Evolutionary conservation across 2,797 vertebrate genomes (phyloP), one percentile per base, ranked within the genome.

Genomic region (Phyllotis vaccarum): DNA sequence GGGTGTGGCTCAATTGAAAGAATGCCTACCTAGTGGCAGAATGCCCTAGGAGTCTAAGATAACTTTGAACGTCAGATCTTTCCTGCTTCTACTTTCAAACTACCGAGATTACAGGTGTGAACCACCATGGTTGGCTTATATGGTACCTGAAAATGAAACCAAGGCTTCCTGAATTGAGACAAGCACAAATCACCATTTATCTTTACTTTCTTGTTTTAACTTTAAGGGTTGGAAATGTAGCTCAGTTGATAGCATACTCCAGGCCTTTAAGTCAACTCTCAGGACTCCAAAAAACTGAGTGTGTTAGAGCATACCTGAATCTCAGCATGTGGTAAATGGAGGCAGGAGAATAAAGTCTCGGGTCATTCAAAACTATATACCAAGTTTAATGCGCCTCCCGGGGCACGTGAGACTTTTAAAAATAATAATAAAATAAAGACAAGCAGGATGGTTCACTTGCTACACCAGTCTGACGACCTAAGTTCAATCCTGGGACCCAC

Each of bases 121-220:
- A 64, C 37, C 37, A 62, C 5, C 46, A 49, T 49, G 7, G 58
- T 11, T 24, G 27, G 58, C 31, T 83, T 82, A 13, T 40, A 29
- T 9, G 19, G n/a, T 27, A 1, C 79, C 34, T 58, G n/a, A 40
- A 27, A 81, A 60, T 81, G 6, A 81, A 81, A 29, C 56, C 24
- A 43, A 10, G 14, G 56, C 40, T 60, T 82, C 37, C 56, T 82
- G n/a, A 24, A 10, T 16, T 34, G 13, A 17, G 12, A 60, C 80
- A 29, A 81, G 37, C 24, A 40, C 58, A 83, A 96, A 74, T 27
- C 56, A 90, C 43, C 62, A 91, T 80, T 97, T 91, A 93, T 46
- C 56, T 66, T 92, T 58, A 12, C 34, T 62, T 34, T n/a, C 49
- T 93, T 70, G 11, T 85, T 95, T 54, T 94, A 94, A 90, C 62